A percentile compares a stretch with the other conserved stretches of the same genome.
phyloP scores from a whole-genome alignment of 2,888 invertebrate genomes.

The Chloroclystis v-ata region DNA sequence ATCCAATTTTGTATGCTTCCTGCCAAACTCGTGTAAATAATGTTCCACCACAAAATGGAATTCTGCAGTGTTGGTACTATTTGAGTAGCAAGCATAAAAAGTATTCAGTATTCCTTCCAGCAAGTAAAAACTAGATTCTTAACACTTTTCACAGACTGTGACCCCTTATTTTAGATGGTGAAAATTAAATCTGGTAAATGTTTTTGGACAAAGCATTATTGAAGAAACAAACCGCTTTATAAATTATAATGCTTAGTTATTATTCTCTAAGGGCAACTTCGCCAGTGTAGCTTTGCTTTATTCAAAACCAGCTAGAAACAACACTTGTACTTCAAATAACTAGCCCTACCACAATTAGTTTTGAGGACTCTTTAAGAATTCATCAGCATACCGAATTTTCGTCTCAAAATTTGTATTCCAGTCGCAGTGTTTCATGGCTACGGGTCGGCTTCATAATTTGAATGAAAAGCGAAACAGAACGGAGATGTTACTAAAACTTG shows the following conservation, averaged over 20 bases:
- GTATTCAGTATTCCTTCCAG: no score
- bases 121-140: no score
- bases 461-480: constrained; percentile 22
- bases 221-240: no score
- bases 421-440: constrained; percentile 1
- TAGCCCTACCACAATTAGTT: constrained; percentile 1
- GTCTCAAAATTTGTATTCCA: constrained; percentile 9
- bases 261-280: no score
- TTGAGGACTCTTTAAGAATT: constrained; percentile 3
- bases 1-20: constrained; percentile 48
- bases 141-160: no score
- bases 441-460: constrained; percentile 8
- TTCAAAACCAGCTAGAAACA: background rate
- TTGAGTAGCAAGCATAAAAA: no score
- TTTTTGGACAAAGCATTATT: no score
- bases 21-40: constrained; percentile 21
- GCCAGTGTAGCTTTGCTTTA: background rate
- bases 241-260: no score
- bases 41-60: constrained; percentile 23
- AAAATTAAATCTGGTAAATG: no score
- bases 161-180: no score
- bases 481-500: constrained; percentile 28
- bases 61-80: constrained; percentile 1
- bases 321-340: background rate
- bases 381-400: background rate